Conservation (phyloP, 1,140 invertebrate species). For the Luehdorfia chinensis region DNA sequence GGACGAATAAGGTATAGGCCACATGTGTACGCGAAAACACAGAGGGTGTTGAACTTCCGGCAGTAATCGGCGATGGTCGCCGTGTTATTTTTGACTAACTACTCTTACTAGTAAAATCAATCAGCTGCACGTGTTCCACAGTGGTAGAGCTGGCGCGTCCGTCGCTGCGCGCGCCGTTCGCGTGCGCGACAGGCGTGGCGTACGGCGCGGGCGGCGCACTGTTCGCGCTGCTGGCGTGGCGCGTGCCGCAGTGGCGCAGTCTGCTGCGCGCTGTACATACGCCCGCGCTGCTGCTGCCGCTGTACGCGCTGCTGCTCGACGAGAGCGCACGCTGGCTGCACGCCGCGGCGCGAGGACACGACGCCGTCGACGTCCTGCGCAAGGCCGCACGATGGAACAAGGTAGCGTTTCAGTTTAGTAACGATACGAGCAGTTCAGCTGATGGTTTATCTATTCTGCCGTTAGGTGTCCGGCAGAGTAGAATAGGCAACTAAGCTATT, state of each 20-base stretch:
- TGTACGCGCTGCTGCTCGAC: constrained; percentile 53
- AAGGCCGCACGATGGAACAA: constrained; percentile 57
- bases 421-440: neutral
- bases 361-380: constrained; percentile 27
- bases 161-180: constrained; percentile 50
- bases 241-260: constrained; percentile 42
- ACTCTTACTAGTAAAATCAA: no score
- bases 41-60: no score
- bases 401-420: constrained; percentile 23
- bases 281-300: constrained; percentile 53
- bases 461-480: no score
- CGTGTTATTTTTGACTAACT: no score
- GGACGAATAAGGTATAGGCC: no score
- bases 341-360: constrained; percentile 56
- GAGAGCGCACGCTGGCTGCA: constrained; percentile 81
- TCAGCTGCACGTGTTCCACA: no score
- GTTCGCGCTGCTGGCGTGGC: constrained; percentile 43
- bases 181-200: constrained; percentile 53
- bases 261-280: constrained; percentile 42
- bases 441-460: neutral
- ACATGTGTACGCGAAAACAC: no score
- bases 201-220: constrained; percentile 57
- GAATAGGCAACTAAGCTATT: no score
- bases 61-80: no score
- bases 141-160: constrained; percentile 59